Percentiles rank a stretch among this genome's conserved stretches.
phyloP scores from a whole-genome alignment of 2,797 vertebrate species.

The Mormyrops attenuatus region DNA sequence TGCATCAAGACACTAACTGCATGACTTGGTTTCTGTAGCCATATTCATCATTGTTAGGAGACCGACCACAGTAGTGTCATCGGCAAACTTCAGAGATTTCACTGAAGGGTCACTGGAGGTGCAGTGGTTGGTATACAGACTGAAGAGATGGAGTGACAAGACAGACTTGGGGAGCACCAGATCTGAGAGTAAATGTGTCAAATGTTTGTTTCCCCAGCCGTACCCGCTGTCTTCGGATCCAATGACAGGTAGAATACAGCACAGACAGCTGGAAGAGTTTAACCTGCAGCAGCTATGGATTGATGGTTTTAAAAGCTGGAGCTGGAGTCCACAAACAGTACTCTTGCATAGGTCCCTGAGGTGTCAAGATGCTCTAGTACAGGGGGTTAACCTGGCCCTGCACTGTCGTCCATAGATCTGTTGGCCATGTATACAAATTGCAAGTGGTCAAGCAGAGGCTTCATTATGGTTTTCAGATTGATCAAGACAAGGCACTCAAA shows the following conservation, averaged over 20 bases:
- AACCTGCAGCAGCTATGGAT: neutral
- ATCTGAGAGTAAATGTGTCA: neutral
- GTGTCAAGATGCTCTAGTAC: neutral
- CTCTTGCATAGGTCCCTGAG: neutral
- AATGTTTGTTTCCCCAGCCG: neutral
- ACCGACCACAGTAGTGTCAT: neutral
- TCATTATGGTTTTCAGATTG: neutral
- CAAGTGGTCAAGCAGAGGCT: neutral
- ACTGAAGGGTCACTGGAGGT: neutral
- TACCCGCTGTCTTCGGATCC: neutral
- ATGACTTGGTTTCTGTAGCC: neutral
- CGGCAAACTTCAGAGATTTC: neutral
- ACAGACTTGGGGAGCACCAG: neutral
- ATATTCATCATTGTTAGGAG: neutral
- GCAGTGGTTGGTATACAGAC: neutral
- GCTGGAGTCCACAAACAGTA: neutral
- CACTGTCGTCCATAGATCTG: neutral
- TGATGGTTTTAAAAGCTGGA: neutral
- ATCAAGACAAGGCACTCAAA: neutral
- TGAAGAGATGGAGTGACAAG: neutral
- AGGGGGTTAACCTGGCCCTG: neutral
- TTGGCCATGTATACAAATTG: neutral
- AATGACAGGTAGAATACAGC: neutral
- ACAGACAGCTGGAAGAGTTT: neutral
- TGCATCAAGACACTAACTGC: too few species aligned